Base-by-base conservation (phyloP, 2,888 invertebrate species). In the Apamea crenata region DNA sequence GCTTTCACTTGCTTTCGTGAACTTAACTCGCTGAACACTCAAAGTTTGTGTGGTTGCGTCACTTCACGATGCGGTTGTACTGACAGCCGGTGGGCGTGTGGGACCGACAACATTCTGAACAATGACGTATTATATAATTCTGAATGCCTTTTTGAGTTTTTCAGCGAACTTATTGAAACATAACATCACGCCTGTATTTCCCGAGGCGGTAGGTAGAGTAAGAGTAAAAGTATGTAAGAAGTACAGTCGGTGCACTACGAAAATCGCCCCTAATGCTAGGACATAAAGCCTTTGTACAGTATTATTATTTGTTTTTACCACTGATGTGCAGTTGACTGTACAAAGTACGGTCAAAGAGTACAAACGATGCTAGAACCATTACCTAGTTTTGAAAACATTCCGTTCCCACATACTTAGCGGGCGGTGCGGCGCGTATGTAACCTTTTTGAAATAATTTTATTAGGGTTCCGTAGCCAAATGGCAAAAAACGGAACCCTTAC, bases 1-100 rank as follows among this genome's bases (percentile, higher is more conserved):
- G 77, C 77, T 77, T 77, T 77, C 77, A 53, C 77, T 77, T 29
- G 40, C 29, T 77, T 40, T 77, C 50, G 50, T 65, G 77, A 29
- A 29, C 63, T 50, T 14, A 40, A 65, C 63, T 29, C 8, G 47
- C 14, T 29, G 29, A 63, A 12, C 77, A 61, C 77, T 61, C 47
- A 36, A 76, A 75, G 32, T n/a, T 16, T 25, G 12, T 2, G 25
- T 77, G 1, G 18, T 77, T 59, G 77, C 16, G n/a, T 18, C n/a
- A 53, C 32, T 70, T 25, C 25, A 53, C 70, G n/a, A 40, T 5
- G 2, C 50, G n/a, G n/a, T n/a, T 50, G 69, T 16, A 16, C n/a
- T 61, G 6, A 21, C 65, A 1, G 40, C 7, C n/a, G n/a, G 4
- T 61, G 3, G 36, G 5, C 4, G 36, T 36, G 36, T 36, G 36